Conservation (phyloP, 2,888 invertebrate species). For the Phasia obesa region DNA sequence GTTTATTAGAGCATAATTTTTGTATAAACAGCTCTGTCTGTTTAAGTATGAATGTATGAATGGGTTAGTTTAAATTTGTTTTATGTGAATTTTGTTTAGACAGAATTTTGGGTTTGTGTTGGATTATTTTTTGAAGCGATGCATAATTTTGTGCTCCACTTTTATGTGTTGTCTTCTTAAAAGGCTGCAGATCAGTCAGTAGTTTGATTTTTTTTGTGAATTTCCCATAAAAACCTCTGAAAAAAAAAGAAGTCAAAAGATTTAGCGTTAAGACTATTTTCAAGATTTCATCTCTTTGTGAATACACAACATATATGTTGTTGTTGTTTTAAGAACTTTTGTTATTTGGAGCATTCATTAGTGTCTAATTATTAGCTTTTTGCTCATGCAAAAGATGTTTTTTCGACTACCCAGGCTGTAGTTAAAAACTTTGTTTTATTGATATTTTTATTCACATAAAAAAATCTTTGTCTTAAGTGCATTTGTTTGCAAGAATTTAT, state of each 20-base stretch:
- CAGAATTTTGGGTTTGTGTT: not conserved
- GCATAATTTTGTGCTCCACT: not conserved
- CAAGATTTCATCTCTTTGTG: slow-evolving; percentile 73
- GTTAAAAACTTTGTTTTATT: slow-evolving; percentile 31
- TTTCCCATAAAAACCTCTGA: slow-evolving; percentile 74
- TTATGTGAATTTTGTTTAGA: slow-evolving; percentile 51
- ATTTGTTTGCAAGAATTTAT: slow-evolving; percentile 1
- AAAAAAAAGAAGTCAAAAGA: slow-evolving; percentile 74
- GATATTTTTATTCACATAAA: not conserved
- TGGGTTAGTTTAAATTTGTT: slow-evolving; percentile 14
- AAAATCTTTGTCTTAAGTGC: slow-evolving; percentile 50
- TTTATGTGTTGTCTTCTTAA: slow-evolving; percentile 45
- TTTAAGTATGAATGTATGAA: not conserved
- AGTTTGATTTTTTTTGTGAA: no score
- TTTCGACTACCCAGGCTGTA: slow-evolving; percentile 9
- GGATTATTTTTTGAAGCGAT: slow-evolving; percentile 46
- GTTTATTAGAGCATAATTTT: slow-evolving; percentile 23
- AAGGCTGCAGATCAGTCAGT: no score
- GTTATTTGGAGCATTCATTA: slow-evolving; percentile 30
- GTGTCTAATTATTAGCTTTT: no score
- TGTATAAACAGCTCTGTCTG: not conserved
- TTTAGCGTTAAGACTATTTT: slow-evolving; percentile 80
- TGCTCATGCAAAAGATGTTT: slow-evolving; percentile 46
- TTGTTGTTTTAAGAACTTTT: slow-evolving; percentile 17
- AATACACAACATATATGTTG: not conserved